Base-by-base conservation (phyloP, 1,140 invertebrate species). In the Ceratina australensis region DNA sequence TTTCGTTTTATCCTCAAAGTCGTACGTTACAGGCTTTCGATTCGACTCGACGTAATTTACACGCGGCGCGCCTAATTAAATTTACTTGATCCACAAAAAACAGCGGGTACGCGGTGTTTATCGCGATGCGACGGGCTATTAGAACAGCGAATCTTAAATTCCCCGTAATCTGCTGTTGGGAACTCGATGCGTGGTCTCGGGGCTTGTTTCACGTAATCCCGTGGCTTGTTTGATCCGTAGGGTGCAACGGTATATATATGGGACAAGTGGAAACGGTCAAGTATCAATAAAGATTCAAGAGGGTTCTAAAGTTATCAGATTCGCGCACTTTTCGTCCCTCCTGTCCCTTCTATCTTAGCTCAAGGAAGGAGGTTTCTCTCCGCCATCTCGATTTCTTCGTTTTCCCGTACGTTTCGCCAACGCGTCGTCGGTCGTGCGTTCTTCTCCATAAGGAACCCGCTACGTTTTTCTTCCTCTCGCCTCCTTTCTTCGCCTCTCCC, bases 281-380 rank as follows among this genome's bases (percentile, higher is more conserved):
- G 79, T 77, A 79, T 82, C 84, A 64, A 77, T 84, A 82, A 85
- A 84, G 72, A 57, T 56, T 63, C 71, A 42, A 63, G 79, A 72
- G 75, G 81, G 75, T 81, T 85, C 82, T 85, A 81, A 84, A 84
- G 75, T 85, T 84, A 84, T 85, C 82, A 77, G 61, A 47, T 16
- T 59, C 60, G 78, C 69, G 68, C 68, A 59, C 52, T 84, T 82
- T 80, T 81, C 78, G 57, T 80, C 68, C 74, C 68, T 66, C 59
- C 56, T 56, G 26, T 56, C 57, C 50, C 28, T 8, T n/a, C 2
- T 2, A 4, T 22, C 18, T 10, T 1, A 5, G 24, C 26, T 0
- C 47, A 5, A 7, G 7, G 7, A 4, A 65, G 16, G 18, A 0
- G 28, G 33, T 42, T 42, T 42, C 33, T 42, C 33, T 50, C 42